phyloP scores from a whole-genome alignment of 2,113 vertebrate species.

The Podocnemis expansa region DNA sequence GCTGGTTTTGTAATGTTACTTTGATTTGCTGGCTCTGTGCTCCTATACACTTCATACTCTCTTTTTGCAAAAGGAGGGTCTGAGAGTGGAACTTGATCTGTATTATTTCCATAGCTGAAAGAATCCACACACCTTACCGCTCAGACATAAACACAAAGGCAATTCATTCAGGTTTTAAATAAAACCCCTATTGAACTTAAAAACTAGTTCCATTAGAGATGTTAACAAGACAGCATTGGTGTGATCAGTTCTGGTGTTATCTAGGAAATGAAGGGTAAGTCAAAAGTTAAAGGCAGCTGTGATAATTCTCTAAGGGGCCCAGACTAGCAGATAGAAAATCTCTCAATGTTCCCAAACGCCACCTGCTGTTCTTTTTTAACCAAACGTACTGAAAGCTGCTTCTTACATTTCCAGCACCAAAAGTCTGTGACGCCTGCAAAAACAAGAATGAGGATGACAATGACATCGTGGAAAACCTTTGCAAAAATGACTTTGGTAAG shows the following conservation, averaged over 20 bases:
- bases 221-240: not conserved
- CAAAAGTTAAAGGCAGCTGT: not conserved
- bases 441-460: conserved; percentile 94
- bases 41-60: not conserved
- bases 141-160: not conserved
- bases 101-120: not conserved
- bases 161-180: not conserved
- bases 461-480: conserved; percentile 96
- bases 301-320: not conserved
- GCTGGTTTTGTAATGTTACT: conserved; percentile 20
- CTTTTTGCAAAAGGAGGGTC: not conserved
- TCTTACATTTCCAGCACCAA: conserved; percentile 84
- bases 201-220: not conserved
- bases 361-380: conserved; percentile 70
- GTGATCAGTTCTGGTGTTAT: not conserved
- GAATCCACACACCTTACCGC: not conserved
- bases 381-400: conserved; percentile 34
- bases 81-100: not conserved
- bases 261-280: not conserved
- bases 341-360: conserved; percentile 51
- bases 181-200: not conserved
- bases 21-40: not conserved
- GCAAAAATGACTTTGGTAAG: conserved; percentile 99
- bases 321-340: not conserved
- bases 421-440: conserved; percentile 95